These are phyloP conservation scores for Gasterosteus aculeatus DNA, from an alignment of 2,113 vertebrate species.

Conservation along the genomic window DNA sequence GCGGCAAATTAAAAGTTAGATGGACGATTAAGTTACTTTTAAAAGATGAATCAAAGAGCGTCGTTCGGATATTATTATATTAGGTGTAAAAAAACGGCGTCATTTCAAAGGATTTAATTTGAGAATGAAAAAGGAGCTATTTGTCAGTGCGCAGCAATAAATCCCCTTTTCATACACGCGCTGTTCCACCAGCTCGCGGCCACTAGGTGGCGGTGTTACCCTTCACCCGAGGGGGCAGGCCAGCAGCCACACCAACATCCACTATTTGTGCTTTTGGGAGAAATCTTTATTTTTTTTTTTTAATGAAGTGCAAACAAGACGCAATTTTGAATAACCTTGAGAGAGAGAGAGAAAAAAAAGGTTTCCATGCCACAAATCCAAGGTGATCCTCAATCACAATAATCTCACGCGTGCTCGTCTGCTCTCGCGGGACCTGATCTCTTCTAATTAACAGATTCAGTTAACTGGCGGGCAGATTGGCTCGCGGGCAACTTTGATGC, in stretches of 20 bases:
- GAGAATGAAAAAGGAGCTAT: neutral
- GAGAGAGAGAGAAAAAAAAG: slow-evolving; percentile 6
- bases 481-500: slow-evolving; percentile 7
- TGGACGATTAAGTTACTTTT: slow-evolving; percentile 5
- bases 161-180: neutral
- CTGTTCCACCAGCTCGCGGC: accelerated
- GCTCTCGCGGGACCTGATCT: slow-evolving; percentile 29
- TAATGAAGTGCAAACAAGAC: slow-evolving; percentile 41
- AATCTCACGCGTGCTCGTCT: slow-evolving; percentile 4
- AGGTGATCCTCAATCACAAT: slow-evolving; percentile 47
- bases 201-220: slow-evolving; percentile 72
- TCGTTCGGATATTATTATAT: neutral
- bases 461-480: slow-evolving; percentile 37
- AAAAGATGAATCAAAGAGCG: neutral
- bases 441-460: slow-evolving; percentile 67
- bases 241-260: slow-evolving; percentile 24
- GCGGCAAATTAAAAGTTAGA: slow-evolving; percentile 23
- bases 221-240: neutral
- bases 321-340: slow-evolving; percentile 65
- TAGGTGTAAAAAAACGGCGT: neutral
- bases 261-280: slow-evolving; percentile 28
- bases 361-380: slow-evolving; percentile 38
- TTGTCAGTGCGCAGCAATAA: slow-evolving; percentile 1
- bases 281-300: neutral
- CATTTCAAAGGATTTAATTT: neutral